phyloP scores from a whole-genome alignment of 2,888 invertebrate genomes.

The Mellilla xanthometata region DNA sequence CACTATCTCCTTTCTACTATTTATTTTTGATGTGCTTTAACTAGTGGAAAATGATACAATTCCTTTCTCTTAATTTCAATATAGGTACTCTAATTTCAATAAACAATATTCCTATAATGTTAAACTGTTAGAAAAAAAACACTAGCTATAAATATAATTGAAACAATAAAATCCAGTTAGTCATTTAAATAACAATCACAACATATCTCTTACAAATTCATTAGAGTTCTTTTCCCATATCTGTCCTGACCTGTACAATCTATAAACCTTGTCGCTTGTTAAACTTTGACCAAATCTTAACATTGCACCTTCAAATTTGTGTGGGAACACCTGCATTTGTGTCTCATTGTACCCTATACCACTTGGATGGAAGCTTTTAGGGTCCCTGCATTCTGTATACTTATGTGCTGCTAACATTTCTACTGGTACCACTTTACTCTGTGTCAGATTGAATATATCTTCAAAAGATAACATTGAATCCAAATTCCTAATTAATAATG shows the following conservation, averaged over 20 bases:
- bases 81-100: too few species aligned
- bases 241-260: conserved; percentile 70
- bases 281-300: conserved; percentile 73
- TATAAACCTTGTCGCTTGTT: conserved; percentile 71
- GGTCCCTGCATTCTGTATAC: conserved; percentile 73
- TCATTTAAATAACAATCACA: conserved; percentile 15
- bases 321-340: conserved; percentile 72
- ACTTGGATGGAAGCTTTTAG: conserved; percentile 53
- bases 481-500: conserved; percentile 63
- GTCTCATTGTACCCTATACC: conserved; percentile 68
- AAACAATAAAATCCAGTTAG: too few species aligned
- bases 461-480: conserved; percentile 71
- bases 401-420: conserved; percentile 69
- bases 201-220: conserved; percentile 61
- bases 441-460: conserved; percentile 60
- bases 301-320: conserved; percentile 79
- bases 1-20: too few species aligned
- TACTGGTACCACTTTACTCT: conserved; percentile 51
- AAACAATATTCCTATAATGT: too few species aligned
- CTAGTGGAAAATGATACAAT: too few species aligned
- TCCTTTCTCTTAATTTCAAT: too few species aligned
- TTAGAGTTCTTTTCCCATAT: conserved; percentile 70
- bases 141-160: too few species aligned
- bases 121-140: too few species aligned
- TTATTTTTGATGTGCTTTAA: too few species aligned